Percentiles rank a stretch among this genome's conserved stretches.
Conservation (phyloP, 1,140 invertebrate genomes). For the Elymnias hypermnestra region DNA sequence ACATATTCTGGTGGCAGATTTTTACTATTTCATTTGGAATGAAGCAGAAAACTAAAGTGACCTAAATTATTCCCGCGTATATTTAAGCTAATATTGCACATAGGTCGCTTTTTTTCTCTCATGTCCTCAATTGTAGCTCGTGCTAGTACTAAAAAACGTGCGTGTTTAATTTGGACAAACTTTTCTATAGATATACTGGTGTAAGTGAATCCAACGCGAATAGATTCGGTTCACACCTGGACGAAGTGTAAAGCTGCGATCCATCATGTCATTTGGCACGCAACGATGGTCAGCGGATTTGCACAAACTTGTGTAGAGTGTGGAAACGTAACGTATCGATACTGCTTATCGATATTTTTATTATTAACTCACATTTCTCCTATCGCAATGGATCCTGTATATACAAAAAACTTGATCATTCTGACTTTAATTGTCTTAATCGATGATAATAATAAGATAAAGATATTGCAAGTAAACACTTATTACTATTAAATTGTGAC, state of each 20-base stretch:
- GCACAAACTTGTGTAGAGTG: slow-evolving; percentile 36
- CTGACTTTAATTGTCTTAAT: neutral
- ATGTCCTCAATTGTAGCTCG: slow-evolving; percentile 18
- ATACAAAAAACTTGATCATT: no score
- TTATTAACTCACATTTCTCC: no score
- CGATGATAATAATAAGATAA: neutral
- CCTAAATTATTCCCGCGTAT: no score
- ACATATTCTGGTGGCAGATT: no score
- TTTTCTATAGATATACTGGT: neutral
- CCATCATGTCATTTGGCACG: slow-evolving; percentile 63
- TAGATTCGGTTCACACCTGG: slow-evolving; percentile 38
- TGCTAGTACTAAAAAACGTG: slow-evolving; percentile 16
- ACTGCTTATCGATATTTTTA: no score
- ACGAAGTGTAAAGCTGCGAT: slow-evolving; percentile 48
- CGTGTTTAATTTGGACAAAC: neutral
- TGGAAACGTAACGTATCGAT: neutral
- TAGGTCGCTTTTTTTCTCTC: no score
- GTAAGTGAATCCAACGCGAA: neutral
- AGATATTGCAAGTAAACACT: no score
- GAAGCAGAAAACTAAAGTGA: no score
- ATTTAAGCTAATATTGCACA: no score
- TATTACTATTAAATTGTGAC: no score
- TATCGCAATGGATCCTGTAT: no score
- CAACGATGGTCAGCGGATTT: slow-evolving; percentile 62
- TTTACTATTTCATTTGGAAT: no score